Base-by-base conservation (phyloP, 1,140 invertebrate genomes). In the Trichomalopsis sarcophagae region DNA sequence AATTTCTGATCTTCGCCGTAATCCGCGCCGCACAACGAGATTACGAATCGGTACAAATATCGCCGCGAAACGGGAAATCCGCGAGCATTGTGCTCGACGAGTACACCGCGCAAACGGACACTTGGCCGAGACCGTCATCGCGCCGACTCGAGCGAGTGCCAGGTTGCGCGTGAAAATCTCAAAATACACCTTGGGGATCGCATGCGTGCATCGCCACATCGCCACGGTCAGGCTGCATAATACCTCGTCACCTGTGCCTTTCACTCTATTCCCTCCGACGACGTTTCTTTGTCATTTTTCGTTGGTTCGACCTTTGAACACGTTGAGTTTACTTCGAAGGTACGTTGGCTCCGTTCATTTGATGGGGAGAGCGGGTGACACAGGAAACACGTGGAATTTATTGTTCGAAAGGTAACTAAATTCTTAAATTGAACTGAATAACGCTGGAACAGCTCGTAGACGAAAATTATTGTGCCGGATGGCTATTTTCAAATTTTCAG, bases 71-170 rank as follows among this genome's bases (percentile, higher is more conserved):
- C 9, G 13, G 47, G 47, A 50, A 14, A 30, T 74, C 30, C 27
- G 73, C 36, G 73, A 36, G 73, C 13, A 21, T 74, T 36, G 30
- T 33, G 30, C 21, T 11, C 14, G 47, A 0, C 47, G 47, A 50
- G 10, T 17, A 50, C 27, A 27, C 0, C 11, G 47, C 47, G 47
- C 47, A 5, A 44, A 36, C 73, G 33, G 33, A 40, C 27, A 27
- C 17, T 30, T 74, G 47, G 33, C 33, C n/a, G 73, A 21, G 27
- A 23, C 17, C 2, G 27, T 17, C 17, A 75, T 17, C 40, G 75
- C 73, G 75, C 44, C 82, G 82, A 73, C 74, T 84, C 68, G 82
- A 55, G 14, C n/a, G 40, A 79, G 75, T 84, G 82, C 82, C 82
- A 84, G 68, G 66, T 77, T 84, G 17, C 23, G 27, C 27, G 50